Percentiles rank a stretch among this genome's conserved stretches.
Conservation (phyloP, 2,797 vertebrate genomes). For the Acanthopagrus latus region DNA sequence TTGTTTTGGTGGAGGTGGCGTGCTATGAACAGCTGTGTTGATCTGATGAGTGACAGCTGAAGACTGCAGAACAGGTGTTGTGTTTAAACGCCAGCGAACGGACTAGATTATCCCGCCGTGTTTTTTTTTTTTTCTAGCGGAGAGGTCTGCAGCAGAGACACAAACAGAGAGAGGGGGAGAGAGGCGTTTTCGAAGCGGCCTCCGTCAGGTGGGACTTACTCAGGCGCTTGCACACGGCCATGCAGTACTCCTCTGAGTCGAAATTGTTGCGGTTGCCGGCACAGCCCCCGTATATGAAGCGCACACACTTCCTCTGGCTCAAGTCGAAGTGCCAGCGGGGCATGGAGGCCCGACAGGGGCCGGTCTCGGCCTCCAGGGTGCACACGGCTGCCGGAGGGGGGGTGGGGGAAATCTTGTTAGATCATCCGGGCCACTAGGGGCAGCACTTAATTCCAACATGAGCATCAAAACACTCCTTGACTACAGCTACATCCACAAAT, state of each 20-base stretch:
- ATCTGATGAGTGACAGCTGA: conserved; percentile 37
- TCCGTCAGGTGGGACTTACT: conserved; percentile 89
- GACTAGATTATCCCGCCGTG: conserved; percentile 6
- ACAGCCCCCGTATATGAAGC: conserved; percentile 98
- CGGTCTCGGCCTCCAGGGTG: conserved; percentile 95
- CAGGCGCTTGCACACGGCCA: conserved; percentile 96
- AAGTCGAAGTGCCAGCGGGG: conserved; percentile 97
- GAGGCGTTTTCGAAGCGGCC: conserved; percentile 35
- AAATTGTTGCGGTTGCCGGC: conserved; percentile 99
- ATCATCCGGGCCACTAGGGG: conserved; percentile 68
- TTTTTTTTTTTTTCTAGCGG: conserved; percentile 26
- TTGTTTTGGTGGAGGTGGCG: conserved; percentile 8
- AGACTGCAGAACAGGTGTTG: conserved; percentile 24
- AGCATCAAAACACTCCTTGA: conserved; percentile 4
- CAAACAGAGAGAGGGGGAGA: conserved; percentile 24
- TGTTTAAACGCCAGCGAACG: conserved; percentile 8
- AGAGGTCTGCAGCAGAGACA: conserved; percentile 49
- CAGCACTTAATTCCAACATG: conserved; percentile 51
- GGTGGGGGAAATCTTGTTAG: conserved; percentile 83
- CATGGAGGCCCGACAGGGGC: conserved; percentile 96
- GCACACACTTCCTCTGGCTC: conserved; percentile 93
- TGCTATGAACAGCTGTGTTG: conserved; percentile 5
- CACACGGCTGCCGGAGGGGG: conserved; percentile 98
- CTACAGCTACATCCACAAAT: background rate
- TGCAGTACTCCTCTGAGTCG: conserved; percentile 99